Conservation (phyloP, 2,113 vertebrate species). For the Mionectes macconnelli region DNA sequence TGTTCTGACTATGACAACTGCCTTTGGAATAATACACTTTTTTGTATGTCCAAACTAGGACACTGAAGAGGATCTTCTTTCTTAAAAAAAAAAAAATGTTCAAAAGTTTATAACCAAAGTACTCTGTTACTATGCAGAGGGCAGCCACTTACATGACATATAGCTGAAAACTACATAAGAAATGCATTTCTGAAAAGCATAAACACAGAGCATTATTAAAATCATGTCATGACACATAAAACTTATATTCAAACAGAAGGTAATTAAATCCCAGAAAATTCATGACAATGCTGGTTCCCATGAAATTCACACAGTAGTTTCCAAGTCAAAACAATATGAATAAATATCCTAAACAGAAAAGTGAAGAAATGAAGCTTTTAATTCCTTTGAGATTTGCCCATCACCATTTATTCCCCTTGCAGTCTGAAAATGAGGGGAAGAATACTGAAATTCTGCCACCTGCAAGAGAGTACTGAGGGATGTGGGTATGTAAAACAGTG, state of each 20-base stretch:
- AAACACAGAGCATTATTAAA: constrained; percentile 18
- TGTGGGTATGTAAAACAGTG: background rate
- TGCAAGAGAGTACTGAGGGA: background rate
- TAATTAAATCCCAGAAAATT: constrained; percentile 17
- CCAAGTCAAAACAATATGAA: background rate
- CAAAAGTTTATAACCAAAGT: background rate
- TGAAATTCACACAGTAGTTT: constrained; percentile 5
- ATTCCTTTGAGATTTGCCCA: background rate
- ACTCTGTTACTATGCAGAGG: background rate
- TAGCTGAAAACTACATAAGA: background rate
- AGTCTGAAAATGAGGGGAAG: background rate
- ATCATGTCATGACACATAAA: background rate
- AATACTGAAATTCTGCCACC: background rate
- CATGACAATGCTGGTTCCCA: background rate
- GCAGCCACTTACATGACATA: background rate
- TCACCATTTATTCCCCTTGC: constrained; percentile 11
- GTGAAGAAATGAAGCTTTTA: background rate
- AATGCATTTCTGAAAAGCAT: constrained; percentile 6
- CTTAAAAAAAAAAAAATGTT: background rate
- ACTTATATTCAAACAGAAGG: background rate
- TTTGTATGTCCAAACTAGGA: background rate
- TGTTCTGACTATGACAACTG: too few species aligned
- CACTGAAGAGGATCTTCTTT: background rate
- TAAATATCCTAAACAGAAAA: background rate
- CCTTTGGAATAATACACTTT: background rate